Percentiles rank a stretch among this genome's conserved stretches.
Evolutionary conservation across 2,797 vertebrate species (phyloP).

Genomic region (Girardinus metallicus): DNA sequence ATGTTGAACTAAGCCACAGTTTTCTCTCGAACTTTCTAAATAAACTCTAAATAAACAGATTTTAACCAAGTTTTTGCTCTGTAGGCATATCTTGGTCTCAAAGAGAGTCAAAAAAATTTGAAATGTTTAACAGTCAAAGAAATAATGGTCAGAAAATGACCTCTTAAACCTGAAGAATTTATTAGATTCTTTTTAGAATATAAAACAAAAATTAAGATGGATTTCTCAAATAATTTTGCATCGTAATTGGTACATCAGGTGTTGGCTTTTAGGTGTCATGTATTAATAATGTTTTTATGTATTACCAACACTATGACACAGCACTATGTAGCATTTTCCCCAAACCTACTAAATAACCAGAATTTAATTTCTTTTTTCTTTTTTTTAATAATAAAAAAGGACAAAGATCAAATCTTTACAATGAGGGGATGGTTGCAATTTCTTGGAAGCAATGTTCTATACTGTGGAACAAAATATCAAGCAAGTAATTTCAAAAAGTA

Average conservation of each 20-base stretch:
- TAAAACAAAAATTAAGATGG: background rate
- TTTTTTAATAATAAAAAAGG: background rate
- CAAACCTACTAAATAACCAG: background rate
- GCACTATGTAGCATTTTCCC: background rate
- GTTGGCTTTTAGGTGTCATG: background rate
- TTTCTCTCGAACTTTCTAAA: background rate
- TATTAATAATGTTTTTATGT: background rate
- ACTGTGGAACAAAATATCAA: background rate
- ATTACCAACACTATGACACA: background rate
- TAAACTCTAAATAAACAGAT: background rate
- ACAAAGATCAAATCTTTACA: background rate
- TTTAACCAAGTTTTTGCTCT: background rate
- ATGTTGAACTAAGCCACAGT: background rate
- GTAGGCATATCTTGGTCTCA: too few species aligned
- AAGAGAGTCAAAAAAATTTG: too few species aligned
- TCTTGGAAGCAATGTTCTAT: background rate
- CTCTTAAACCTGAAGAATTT: background rate
- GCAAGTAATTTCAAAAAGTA: background rate
- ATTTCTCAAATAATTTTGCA: background rate
- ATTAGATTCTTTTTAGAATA: background rate
- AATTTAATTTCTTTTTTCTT: background rate
- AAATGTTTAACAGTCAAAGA: too few species aligned
- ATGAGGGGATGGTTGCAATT: background rate
- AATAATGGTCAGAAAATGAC: background rate
- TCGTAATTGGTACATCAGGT: background rate